Evolutionary conservation across 2,888 invertebrate species (phyloP), one percentile per base, ranked within the genome.

Genomic region (Philonicus albiceps): DNA sequence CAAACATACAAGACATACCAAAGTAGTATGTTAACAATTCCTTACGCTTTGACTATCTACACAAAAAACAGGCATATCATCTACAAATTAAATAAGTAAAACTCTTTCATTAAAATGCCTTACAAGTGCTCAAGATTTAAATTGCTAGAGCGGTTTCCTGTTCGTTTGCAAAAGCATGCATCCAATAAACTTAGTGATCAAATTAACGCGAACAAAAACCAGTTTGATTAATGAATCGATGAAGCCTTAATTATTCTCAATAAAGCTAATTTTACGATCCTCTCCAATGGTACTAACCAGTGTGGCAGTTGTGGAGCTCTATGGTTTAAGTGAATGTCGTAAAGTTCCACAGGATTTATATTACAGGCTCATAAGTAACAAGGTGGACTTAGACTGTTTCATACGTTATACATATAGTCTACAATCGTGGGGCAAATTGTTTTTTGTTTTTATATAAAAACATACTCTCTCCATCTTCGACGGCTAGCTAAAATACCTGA

Each of bases 401-500:
- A 49, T 49, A 49, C 6, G 49, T 49, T n/a, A n/a, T 49, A 16
- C n/a, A 16, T 49, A 16, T 49, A 49, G n/a, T 7, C 49, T 6
- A 49, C 16, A 49, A 49, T 49, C 49, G n/a, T n/a, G 16, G 49
- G 7, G n/a, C 19, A 49, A 49, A 49, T 49, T 19, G 49, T n/a
- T 49, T 49, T n/a, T 19, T 49, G 13, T 13, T 40, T 43, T 43
- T 40, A 43, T 43, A 43, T 49, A 49, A 49, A 49, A 49, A 19
- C 49, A 40, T 40, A 11, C 8, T 40, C 40, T 40, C 40, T 2
- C 40, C 40, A 8, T 11, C 40, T 6, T 40, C 40, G 49, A 49
- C 49, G n/a, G 49, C 7, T 49, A n/a, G 16, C 49, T 80, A 13
- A 49, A 80, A 80, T 53, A 81, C 81, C 81, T 81, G 81, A 81